These are phyloP conservation scores for Anoura caudifer DNA, from an alignment of 2,113 vertebrate species.

Conservation along the genomic window DNA sequence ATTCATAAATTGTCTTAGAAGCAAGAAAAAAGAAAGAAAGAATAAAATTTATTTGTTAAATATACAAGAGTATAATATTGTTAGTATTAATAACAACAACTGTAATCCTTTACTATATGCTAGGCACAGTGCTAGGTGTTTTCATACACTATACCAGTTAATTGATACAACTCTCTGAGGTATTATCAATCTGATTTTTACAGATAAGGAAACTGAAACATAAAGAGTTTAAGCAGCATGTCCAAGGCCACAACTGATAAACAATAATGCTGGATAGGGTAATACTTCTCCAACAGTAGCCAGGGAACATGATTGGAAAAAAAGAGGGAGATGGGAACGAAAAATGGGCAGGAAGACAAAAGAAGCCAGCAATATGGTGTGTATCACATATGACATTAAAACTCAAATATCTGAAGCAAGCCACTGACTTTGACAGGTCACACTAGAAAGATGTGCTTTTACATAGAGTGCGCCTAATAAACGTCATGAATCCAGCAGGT, in stretches of 20 bases:
- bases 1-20: background rate
- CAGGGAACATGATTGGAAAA: conserved; percentile 10
- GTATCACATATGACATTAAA: background rate
- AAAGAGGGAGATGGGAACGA: background rate
- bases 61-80: background rate
- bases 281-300: background rate
- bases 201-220: background rate
- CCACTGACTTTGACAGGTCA: background rate
- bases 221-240: background rate
- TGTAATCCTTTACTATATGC: background rate
- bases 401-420: background rate
- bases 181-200: background rate
- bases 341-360: background rate
- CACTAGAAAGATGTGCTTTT: background rate
- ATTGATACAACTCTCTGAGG: background rate
- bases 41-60: conserved; percentile 16
- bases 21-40: background rate
- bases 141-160: background rate
- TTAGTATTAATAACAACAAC: conserved; percentile 3
- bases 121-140: background rate
- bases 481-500: background rate
- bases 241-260: background rate
- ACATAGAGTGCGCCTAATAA: background rate
- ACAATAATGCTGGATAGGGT: background rate
- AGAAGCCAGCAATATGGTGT: background rate